A percentile compares a stretch with the other conserved stretches of the same genome.
These are phyloP conservation scores for Wasmannia auropunctata DNA, from an alignment of 1,140 invertebrate species.

Conservation along the genomic window DNA sequence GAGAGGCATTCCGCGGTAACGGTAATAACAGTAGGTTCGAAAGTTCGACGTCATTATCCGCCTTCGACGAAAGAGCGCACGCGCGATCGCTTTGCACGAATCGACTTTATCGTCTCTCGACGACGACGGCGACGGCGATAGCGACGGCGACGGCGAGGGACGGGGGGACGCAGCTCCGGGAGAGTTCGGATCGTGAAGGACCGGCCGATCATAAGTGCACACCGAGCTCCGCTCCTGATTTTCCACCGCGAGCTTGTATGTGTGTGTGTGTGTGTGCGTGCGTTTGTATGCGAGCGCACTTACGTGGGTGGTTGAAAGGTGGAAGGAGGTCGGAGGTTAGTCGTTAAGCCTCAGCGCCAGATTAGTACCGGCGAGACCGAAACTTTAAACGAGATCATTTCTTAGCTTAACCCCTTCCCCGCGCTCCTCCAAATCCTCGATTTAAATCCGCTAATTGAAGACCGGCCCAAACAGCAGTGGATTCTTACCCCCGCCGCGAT, in stretches of 20 bases:
- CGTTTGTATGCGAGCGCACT: neutral
- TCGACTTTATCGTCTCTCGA: constrained; percentile 52
- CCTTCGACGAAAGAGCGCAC: constrained; percentile 60
- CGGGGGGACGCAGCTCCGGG: neutral
- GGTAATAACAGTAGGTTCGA: constrained; percentile 62
- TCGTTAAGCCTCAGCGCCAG: constrained; percentile 61
- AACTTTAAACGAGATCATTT: constrained; percentile 71
- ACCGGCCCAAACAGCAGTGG: constrained; percentile 52
- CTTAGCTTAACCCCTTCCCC: constrained; percentile 61
- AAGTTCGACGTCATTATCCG: constrained; percentile 67
- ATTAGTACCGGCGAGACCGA: constrained; percentile 59
- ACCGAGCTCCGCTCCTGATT: constrained; percentile 44
- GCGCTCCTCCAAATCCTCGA: constrained; percentile 58
- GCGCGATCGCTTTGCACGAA: constrained; percentile 61
- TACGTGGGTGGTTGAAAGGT: constrained; percentile 27
- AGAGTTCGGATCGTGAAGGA: constrained; percentile 24
- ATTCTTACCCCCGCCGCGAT: constrained; percentile 59
- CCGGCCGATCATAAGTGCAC: constrained; percentile 53
- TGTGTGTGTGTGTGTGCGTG: neutral
- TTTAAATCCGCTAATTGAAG: constrained; percentile 71
- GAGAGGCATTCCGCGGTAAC: constrained; percentile 62
- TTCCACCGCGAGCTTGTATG: constrained; percentile 21
- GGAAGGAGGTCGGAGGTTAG: constrained; percentile 46
- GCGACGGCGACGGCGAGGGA: neutral
- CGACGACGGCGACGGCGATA: neutral